A percentile compares a stretch with the other conserved stretches of the same genome.
phyloP scores from a whole-genome alignment of 2,888 invertebrate species.

The Ectobius pallidus region DNA sequence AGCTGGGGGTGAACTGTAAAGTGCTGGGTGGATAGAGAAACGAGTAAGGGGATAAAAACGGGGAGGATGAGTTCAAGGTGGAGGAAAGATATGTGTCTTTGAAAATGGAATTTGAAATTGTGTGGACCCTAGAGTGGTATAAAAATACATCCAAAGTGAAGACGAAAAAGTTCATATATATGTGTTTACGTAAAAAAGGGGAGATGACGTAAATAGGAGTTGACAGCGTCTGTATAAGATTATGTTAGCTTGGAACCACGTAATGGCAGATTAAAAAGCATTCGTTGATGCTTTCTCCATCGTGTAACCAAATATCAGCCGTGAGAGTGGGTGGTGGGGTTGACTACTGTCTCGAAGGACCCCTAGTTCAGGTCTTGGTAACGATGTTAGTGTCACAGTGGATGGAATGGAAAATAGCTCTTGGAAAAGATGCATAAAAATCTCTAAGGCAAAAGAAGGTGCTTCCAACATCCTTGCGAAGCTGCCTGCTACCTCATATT shows the following conservation, averaged over 20 bases:
- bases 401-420: slow-evolving; percentile 30
- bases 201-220: slow-evolving; percentile 35
- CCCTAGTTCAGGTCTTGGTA: slow-evolving; percentile 28
- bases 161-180: slow-evolving; percentile 35
- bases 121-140: slow-evolving; percentile 57
- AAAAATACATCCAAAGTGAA: slow-evolving; percentile 53
- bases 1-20: slow-evolving; percentile 35
- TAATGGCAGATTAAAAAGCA: slow-evolving; percentile 40
- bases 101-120: slow-evolving; percentile 59
- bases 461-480: background rate
- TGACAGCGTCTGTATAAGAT: slow-evolving; percentile 36
- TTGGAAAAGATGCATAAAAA: slow-evolving; percentile 1
- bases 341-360: slow-evolving; percentile 13
- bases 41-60: background rate
- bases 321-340: background rate
- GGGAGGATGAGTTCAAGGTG: slow-evolving; percentile 15
- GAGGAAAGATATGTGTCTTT: slow-evolving; percentile 43
- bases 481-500: background rate
- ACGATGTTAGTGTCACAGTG: slow-evolving; percentile 34
- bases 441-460: background rate
- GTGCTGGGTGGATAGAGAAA: slow-evolving; percentile 33
- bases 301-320: slow-evolving; percentile 35
- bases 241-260: slow-evolving; percentile 28
- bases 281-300: slow-evolving; percentile 29
- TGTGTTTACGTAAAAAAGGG: slow-evolving; percentile 9